Evolutionary conservation across 2,113 vertebrate genomes (phyloP), one percentile per base, ranked within the genome.

Genomic region (Gambusia holbrooki): DNA sequence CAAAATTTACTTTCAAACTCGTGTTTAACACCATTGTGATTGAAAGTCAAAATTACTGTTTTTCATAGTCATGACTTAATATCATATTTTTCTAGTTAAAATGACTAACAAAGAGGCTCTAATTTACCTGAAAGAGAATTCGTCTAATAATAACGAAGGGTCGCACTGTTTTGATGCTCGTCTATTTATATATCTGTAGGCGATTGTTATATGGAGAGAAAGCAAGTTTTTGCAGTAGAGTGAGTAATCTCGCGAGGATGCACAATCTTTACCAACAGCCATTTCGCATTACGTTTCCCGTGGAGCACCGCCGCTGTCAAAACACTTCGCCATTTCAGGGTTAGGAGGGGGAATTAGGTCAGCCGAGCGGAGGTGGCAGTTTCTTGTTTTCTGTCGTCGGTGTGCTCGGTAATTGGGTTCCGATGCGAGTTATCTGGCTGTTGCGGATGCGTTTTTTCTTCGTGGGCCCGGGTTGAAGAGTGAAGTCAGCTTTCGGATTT

Each of bases 241-340:
- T 86, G 71, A 84, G 3, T 25, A 64, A n/a, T 74, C 11, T 0
- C 0, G 1, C 1, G 0, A 1, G 1, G 0, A 61, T 0, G 79
- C 25, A 79, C 81, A 76, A 86, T 89, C 89, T 87, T 84, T 32
- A 35, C 74, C 66, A 82, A 64, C 83, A 87, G 88, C 92, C 91
- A 92, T 93, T 93, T 93, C 78, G 62, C 80, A 83, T 81, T 51
- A 27, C 11, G 14, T 75, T 67, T 90, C 92, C 93, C 93, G 93
- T 70, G 61, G 82, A 90, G 84, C 94, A 85, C 61, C 73, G 62
- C 78, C 62, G 27, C 81, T 63, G 76, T 89, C 82, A 91, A 88
- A 91, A 93, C 90, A 85, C 79, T 81, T 89, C 94, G 94, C 94
- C 94, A 94, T 95, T 94, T 93, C 91, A 81, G 84, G 35, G 29